A percentile compares a stretch with the other conserved stretches of the same genome.
These are phyloP conservation scores for Sisyra terminalis DNA, from an alignment of 2,888 invertebrate genomes.

Conservation along the genomic window DNA sequence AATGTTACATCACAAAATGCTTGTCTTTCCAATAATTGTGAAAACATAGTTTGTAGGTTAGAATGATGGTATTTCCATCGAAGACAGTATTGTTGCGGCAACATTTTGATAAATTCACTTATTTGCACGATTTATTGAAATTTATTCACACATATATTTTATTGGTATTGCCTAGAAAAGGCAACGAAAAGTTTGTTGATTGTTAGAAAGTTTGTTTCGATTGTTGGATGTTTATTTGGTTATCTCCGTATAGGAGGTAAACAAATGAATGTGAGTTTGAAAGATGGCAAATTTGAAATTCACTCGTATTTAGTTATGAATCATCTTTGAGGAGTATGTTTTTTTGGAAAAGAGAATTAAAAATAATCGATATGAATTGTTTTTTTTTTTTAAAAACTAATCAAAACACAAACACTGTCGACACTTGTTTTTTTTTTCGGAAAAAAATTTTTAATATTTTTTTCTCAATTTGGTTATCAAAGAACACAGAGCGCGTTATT, in stretches of 20 bases:
- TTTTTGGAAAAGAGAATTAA: not conserved
- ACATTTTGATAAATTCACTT: constrained; percentile 32
- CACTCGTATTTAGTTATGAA: not conserved
- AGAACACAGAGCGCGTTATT: no score
- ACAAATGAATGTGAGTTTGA: constrained; percentile 1
- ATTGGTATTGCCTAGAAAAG: no score
- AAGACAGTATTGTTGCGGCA: constrained; percentile 80
- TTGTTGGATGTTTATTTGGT: not conserved
- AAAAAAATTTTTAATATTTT: constrained; percentile 1
- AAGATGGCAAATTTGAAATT: not conserved
- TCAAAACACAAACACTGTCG: no score
- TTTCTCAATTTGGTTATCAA: no score
- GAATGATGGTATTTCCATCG: constrained; percentile 88
- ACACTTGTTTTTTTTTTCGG: not conserved
- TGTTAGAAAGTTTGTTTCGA: not conserved
- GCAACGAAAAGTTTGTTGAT: not conserved
- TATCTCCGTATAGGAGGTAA: not conserved
- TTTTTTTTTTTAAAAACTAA: no score
- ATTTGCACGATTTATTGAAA: no score
- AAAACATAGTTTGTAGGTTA: constrained; percentile 79
- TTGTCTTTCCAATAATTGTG: constrained; percentile 69
- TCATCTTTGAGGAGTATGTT: constrained; percentile 9
- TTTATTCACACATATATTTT: no score
- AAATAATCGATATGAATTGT: no score
- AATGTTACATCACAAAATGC: constrained; percentile 82